A percentile compares a stretch with the other conserved stretches of the same genome.
phyloP scores from a whole-genome alignment of 2,113 vertebrate species.

The Raphicerus campestris region DNA sequence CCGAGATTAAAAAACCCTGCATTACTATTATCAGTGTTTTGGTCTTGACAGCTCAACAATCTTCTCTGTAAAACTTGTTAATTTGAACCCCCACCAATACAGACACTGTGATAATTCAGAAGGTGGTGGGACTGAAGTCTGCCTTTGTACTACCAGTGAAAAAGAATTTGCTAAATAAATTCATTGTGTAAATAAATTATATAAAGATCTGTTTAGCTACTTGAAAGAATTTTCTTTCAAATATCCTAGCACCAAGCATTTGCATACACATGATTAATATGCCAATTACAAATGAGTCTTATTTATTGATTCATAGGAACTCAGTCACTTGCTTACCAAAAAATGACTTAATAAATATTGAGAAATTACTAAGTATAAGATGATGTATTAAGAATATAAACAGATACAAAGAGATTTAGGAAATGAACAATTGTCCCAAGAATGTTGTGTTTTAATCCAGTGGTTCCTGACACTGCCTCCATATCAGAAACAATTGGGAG shows the following conservation, averaged over 20 bases:
- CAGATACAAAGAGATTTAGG: not conserved
- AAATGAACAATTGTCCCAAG: not conserved
- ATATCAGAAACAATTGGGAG: not conserved
- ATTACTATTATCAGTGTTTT: conserved; percentile 54
- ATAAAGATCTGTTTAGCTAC: conserved; percentile 57
- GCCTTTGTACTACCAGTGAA: conserved; percentile 33
- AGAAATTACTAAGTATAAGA: not conserved
- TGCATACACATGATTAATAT: conserved; percentile 46
- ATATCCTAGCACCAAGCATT: conserved; percentile 14
- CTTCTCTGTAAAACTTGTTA: conserved; percentile 62
- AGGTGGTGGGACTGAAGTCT: conserved; percentile 39
- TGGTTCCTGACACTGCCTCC: not conserved
- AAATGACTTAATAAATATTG: not conserved
- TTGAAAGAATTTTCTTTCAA: conserved; percentile 56
- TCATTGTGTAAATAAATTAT: conserved; percentile 60
- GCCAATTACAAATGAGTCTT: conserved; percentile 5
- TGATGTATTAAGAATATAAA: not conserved
- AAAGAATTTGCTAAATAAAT: conserved; percentile 57
- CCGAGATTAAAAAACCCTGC: conserved; percentile 56
- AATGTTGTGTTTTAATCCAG: not conserved
- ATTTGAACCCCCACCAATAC: conserved; percentile 40
- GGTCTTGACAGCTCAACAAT: conserved; percentile 58
- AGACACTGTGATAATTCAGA: conserved; percentile 62
- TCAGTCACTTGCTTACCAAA: not conserved
- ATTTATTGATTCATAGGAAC: not conserved